Evolutionary conservation across 2,797 vertebrate species (phyloP), one percentile per base, ranked within the genome.

Genomic region (Distichodus sexfasciatus): DNA sequence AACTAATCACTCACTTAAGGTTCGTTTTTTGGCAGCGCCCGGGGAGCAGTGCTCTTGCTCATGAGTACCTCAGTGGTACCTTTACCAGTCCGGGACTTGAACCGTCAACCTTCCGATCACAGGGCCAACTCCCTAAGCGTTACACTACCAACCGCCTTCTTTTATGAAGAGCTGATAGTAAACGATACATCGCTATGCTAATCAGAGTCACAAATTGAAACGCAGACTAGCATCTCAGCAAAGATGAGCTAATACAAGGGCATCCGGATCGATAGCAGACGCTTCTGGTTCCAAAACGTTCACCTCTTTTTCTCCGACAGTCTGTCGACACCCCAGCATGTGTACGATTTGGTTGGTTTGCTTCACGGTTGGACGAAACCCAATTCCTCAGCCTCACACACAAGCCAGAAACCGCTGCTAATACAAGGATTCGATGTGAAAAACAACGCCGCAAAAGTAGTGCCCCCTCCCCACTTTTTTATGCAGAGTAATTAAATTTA

Each of bases 401-500:
- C 8, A 59, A 14, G 14, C 47, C 4, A 35, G 10, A 33, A 23
- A 17, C 28, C 44, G 41, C 35, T 24, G 3, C 23, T 35, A 12
- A 36, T 33, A 61, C 33, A 72, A 31, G 44, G 65, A 55, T 59
- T 69, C 26, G 12, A 40, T 55, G 61, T 69, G 48, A 43, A 54
- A 60, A 48, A 31, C n/a, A 59, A 59, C 28, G 26, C 14, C 14
- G 14, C 35, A n/a, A 59, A 21, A 21, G 21, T 51, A 7, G 2
- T 35, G 19, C 14, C 14, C 41, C n/a, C 28, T 21, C n/a, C 17
- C 17, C 8, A 21, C 14, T 38, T 55, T 58, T 40, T 44, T 24
- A 43, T 33, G 14, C 50, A 33, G 21, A 58, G 59, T 51, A 76
- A 72, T 70, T 61, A 57, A 70, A 59, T 78, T 75, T 72, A 55